Percentiles rank a stretch among this genome's conserved stretches.
Evolutionary conservation across 2,797 vertebrate genomes (phyloP).

Genomic region (Enoplosus armatus): DNA sequence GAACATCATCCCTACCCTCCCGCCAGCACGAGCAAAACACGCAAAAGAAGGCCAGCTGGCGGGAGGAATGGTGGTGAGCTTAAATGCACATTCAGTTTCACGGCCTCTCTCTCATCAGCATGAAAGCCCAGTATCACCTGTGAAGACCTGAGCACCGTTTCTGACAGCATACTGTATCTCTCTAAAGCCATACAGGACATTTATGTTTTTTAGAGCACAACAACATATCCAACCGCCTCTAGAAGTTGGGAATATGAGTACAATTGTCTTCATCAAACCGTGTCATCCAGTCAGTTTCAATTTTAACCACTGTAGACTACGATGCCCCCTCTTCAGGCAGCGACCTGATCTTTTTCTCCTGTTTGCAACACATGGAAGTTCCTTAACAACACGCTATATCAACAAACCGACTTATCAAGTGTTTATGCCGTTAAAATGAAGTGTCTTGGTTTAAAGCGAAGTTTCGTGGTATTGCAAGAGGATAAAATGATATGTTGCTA

Average conservation of each 20-base stretch:
- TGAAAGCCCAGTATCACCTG: neutral
- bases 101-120: neutral
- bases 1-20: neutral
- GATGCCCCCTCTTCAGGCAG: neutral
- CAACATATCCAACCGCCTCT: neutral
- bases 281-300: no score
- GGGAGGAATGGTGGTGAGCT: neutral
- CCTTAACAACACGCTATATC: neutral
- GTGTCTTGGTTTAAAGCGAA: neutral
- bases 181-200: neutral
- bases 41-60: neutral
- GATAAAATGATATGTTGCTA: no score
- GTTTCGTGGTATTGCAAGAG: neutral
- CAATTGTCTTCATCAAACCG: neutral
- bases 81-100: constrained; percentile 10
- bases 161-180: neutral
- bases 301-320: neutral
- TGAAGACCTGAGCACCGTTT: neutral
- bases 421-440: neutral
- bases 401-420: neutral
- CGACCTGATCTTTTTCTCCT: neutral
- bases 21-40: neutral
- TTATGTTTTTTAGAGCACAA: neutral
- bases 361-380: no score
- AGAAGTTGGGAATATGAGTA: neutral